Conservation (phyloP, 2,888 invertebrate species). For the Limenitis camilla region DNA sequence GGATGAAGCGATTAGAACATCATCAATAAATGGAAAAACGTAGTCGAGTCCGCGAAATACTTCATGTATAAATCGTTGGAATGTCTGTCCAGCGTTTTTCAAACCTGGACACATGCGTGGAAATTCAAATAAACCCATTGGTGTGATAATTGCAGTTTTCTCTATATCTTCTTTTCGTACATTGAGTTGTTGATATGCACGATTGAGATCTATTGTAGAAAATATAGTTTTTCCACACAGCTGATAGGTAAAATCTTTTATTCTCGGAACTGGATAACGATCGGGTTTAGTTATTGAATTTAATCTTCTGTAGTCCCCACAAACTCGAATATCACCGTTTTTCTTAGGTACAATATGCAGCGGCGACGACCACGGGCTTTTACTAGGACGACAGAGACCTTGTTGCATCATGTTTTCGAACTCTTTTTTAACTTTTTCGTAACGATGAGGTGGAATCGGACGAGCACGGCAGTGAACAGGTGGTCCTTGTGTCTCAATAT, state of each 20-base stretch:
- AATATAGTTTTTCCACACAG: conserved; percentile 17
- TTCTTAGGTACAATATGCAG: not conserved
- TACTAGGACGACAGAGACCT: conserved; percentile 6
- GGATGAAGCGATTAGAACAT: not conserved
- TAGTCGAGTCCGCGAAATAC: not conserved
- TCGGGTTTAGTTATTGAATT: conserved; percentile 27
- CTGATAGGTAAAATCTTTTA: conserved; percentile 22
- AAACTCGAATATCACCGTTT: conserved; percentile 4
- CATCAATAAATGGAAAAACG: not conserved
- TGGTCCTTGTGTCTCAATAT: conserved; percentile 14
- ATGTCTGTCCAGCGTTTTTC: conserved; percentile 14
- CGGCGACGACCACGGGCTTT: not conserved
- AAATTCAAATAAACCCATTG: conserved; percentile 16
- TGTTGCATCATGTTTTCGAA: conserved; percentile 16
- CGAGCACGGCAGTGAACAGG: conserved; percentile 10
- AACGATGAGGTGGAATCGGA: conserved; percentile 13
- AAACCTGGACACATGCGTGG: conserved; percentile 8
- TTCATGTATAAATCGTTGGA: conserved; percentile 2
- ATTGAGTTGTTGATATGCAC: conserved; percentile 21
- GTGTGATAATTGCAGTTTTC: conserved; percentile 20
- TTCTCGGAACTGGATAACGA: conserved; percentile 34
- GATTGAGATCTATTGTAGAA: conserved; percentile 22
- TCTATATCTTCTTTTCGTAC: conserved; percentile 17
- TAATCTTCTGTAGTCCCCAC: conserved; percentile 6
- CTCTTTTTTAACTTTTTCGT: conserved; percentile 12